Evolutionary conservation across 2,797 vertebrate species (phyloP).

Genomic region (Propithecus deckenii): DNA sequence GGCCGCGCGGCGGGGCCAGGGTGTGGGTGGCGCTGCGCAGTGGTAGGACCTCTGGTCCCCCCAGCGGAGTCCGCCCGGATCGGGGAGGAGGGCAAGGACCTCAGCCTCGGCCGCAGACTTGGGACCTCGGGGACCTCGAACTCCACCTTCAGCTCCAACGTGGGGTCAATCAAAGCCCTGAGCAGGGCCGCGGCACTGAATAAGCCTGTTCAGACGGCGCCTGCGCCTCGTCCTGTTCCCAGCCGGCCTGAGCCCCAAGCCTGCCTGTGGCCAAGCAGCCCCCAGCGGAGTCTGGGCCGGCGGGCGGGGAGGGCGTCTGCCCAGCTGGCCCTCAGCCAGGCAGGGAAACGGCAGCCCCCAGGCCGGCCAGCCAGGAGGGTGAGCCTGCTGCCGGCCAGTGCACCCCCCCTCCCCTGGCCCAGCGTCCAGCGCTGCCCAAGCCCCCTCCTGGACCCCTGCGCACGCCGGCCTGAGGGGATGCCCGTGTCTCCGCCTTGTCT

Average conservation of each 20-base stretch:
- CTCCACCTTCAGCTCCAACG: background rate
- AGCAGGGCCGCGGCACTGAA: background rate
- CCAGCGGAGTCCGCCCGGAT: rapidly evolving
- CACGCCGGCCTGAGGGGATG: too few relatives aligned
- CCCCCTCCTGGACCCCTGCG: background rate
- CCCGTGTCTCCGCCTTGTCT: background rate
- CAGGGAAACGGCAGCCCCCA: background rate
- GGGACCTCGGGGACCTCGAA: background rate
- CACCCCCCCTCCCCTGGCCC: background rate
- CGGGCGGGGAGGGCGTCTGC: background rate
- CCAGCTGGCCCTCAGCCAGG: background rate
- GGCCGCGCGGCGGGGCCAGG: background rate
- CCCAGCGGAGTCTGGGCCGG: background rate
- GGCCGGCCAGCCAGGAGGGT: background rate
- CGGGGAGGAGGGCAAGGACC: background rate
- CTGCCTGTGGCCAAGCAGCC: background rate
- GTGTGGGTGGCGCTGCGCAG: background rate
- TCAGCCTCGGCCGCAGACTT: background rate
- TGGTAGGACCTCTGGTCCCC: background rate
- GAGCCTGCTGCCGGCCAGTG: too few relatives aligned
- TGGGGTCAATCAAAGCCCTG: background rate
- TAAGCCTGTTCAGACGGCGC: too few relatives aligned
- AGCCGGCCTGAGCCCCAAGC: background rate
- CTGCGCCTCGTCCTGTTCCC: background rate
- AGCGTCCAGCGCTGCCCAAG: background rate